Percentiles rank a stretch among this genome's conserved stretches.
Evolutionary conservation across 2,888 invertebrate genomes (phyloP).

Genomic region (Patella pellucida): DNA sequence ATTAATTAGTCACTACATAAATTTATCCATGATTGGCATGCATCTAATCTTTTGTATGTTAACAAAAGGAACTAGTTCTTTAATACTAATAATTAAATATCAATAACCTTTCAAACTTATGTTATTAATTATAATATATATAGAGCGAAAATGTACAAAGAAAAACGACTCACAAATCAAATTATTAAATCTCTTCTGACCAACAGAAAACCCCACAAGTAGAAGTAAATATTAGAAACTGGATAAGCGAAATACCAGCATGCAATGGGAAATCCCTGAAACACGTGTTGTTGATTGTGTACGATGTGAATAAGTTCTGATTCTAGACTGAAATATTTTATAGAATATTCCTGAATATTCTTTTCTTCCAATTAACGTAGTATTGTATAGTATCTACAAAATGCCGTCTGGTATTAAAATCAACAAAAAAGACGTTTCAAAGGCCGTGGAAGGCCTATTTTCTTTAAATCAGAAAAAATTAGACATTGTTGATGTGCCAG

Average conservation of each 20-base stretch:
- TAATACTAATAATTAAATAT: not conserved
- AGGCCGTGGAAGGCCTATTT: slow-evolving; percentile 41
- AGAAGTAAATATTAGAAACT: not conserved
- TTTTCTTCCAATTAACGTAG: not conserved
- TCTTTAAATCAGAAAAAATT: slow-evolving; percentile 32
- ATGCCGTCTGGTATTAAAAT: not conserved
- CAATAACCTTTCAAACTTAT: not conserved
- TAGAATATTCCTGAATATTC: not conserved
- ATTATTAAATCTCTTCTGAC: too few relatives aligned
- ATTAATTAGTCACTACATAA: not conserved
- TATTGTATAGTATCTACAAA: not conserved
- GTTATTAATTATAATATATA: too few relatives aligned
- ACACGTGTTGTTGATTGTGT: not conserved
- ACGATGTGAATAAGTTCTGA: too few relatives aligned
- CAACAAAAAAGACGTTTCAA: slow-evolving; percentile 25
- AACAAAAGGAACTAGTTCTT: not conserved
- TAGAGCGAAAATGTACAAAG: too few relatives aligned
- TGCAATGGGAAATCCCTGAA: slow-evolving; percentile 1
- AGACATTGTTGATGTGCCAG: slow-evolving; percentile 44
- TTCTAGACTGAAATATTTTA: not conserved
- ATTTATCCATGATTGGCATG: too few relatives aligned
- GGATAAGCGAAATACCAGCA: not conserved
- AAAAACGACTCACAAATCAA: too few relatives aligned
- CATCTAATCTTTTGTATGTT: too few relatives aligned
- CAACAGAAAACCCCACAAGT: too few relatives aligned